Base-by-base conservation (phyloP, 2,113 vertebrate species). In the Macrotis lagotis region DNA sequence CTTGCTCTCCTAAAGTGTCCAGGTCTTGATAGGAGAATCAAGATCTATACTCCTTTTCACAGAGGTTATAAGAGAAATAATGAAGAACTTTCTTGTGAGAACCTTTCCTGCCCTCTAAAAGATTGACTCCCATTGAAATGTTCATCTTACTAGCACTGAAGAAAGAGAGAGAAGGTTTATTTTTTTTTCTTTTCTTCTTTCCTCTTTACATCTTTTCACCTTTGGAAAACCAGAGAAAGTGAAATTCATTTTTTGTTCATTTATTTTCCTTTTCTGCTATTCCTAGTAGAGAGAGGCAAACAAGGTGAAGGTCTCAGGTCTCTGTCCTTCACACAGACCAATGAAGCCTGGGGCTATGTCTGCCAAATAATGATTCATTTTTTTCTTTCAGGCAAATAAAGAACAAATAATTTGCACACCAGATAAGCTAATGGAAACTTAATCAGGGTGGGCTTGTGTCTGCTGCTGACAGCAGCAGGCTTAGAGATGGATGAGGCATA, bases 161-260 rank as follows among this genome's bases (percentile, higher is more conserved):
- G 5, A 90, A 66, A 95, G 59, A 74, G 16, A 74, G 66, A 83
- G 3, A 89, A n/a, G 0, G 48, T 25, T 37, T 9, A 44, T 88
- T 91, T 89, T 48, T 51, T 66, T 37, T 37, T 52, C 2, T 92
- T 52, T 26, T 94, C 5, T 50, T 92, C 51, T 44, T 14, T 91
- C 26, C 90, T n/a, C 92, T 91, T 90, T 92, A 10, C 53, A 94
- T 92, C 95, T 83, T 74, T 53, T 93, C 66, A 83, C 66, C 66
- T 83, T 44, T 44, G 37, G 37, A 16, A 44, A 93, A 19, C 25
- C 66, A 48, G 93, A 93, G 26, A 88, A 16, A 83, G 2, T 48
- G 47, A 44, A 74, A 83, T 83, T 83, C 37, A 83, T 83, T 59
- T 66, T 83, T n/a, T 74, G 59, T 44, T 44, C 66, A 83, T 83